Base-by-base conservation (phyloP, 2,797 vertebrate genomes). In the Xenopus petersii region DNA sequence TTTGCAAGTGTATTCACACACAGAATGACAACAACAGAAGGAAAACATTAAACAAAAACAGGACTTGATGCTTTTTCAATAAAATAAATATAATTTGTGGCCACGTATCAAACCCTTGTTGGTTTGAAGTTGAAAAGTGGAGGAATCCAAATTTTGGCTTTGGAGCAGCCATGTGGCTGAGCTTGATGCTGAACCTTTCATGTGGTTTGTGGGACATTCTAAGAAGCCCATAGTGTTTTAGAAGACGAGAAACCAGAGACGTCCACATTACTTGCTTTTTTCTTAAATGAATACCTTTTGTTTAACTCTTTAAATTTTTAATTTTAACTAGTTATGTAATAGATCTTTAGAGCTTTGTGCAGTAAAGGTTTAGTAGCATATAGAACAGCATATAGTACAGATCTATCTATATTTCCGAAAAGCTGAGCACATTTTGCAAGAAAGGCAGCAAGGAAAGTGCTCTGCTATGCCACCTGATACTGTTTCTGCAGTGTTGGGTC, bases 81-180 rank as follows among this genome's bases (percentile, higher is more conserved):
- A 88, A 90, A 90, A 91, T 85, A 85, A 89, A 88, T 90, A 87
- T 84, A 88, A 89, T 90, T 90, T 91, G 86, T 87, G 89, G 89
- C 84, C 87, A 33, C 80, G 78, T 84, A 88, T 91, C 85, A 89
- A 87, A 85, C 87, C 85, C 86, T 80, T 80, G 79, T 80, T 83
- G 86, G 86, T 30, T 84, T 87, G 83, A 88, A 89, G 88, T 85
- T 82, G 4, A 77, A 86, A 87, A 84, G 83, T 84, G 81, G 85
- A 86, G 83, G 76, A 72, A 84, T 81, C 87, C 82, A 83, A 85
- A 82, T 81, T 51, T 87, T 85, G 84, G 83, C 81, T 88, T 88
- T 87, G 84, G 85, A 88, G 82, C 86, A 87, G 87, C 84, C 82
- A 84, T 88, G 87, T 88, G 89, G 88, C 90, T 84, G 79, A 82